Base-by-base conservation (phyloP, 2,797 vertebrate genomes). In the Paramormyrops hopkinsi region DNA sequence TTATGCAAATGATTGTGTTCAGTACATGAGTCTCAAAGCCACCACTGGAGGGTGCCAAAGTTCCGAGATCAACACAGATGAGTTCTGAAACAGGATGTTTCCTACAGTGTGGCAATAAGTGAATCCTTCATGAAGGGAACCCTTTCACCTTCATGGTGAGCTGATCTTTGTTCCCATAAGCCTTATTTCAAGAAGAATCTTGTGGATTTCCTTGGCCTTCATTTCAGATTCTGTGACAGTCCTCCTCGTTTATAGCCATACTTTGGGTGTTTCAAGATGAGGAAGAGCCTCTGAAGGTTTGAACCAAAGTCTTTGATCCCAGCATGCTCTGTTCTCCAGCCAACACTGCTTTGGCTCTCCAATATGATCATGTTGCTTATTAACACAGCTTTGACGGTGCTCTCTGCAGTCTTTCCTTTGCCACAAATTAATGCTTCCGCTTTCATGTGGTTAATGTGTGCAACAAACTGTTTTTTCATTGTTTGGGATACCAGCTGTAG, bases 21-120 rank as follows among this genome's bases (percentile, higher is more conserved):
- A 14, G 33, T n/a, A 41, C 33, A 4, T n/a, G 48, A 87, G 33
- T 51, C 53, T 87, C 33, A 56, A 41, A 59, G 53, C 33, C 51
- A 56, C 86, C 86, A 87, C 86, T 87, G 22, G 86, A 41, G 86
- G 86, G 86, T 17, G 86, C 86, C 86, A 87, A 62, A 87, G 51
- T 51, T 4, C 33, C 56, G 17, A n/a, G 51, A 87, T 56, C 51
- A 41, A 6, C 25, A 33, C 53, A 56, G 33, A 51, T 59, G 50
- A 87, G 0, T 56, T 29, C 53, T 19, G 46, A 46, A 22, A 82
- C 46, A 44, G 17, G 37, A 82, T 76, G 44, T 22, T 85, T 51
- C 44, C 48, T 22, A 85, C n/a, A 48, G 19, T 29, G 46, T 85
- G 46, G 19, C 22, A 22, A 25, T 84, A 46, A 84, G 41, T 51